Percentiles rank a stretch among this genome's conserved stretches.
Conservation (phyloP, 1,140 invertebrate genomes). For the Mactra quadrangularis region DNA sequence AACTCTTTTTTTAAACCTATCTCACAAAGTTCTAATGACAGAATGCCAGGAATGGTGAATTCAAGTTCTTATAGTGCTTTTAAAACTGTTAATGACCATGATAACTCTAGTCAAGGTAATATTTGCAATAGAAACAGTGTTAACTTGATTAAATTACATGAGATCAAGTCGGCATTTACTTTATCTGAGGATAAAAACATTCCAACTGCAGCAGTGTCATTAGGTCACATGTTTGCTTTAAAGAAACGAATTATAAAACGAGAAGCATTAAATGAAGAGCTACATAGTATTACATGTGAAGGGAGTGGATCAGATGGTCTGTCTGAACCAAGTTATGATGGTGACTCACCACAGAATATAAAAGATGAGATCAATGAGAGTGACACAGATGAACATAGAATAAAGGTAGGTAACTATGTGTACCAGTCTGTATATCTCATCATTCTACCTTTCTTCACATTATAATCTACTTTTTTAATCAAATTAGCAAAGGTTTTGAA, state of each 20-base stretch:
- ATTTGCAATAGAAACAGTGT: slow-evolving; percentile 14
- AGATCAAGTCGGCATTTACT: slow-evolving; percentile 52
- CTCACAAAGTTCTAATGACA: slow-evolving; percentile 5
- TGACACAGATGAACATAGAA: neutral
- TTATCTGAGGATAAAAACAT: slow-evolving; percentile 36
- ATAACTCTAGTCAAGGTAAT: slow-evolving; percentile 46
- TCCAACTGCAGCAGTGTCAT: slow-evolving; percentile 9
- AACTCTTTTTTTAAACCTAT: slow-evolving; percentile 43
- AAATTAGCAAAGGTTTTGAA: too few species aligned
- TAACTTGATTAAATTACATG: slow-evolving; percentile 43
- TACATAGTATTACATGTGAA: neutral
- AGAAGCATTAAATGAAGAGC: slow-evolving; percentile 39
- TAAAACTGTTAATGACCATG: slow-evolving; percentile 5
- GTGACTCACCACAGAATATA: slow-evolving; percentile 13
- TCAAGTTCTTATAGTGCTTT: neutral
- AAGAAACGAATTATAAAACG: slow-evolving; percentile 56
- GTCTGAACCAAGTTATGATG: slow-evolving; percentile 44
- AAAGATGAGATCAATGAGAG: neutral
- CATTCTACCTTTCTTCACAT: too few species aligned
- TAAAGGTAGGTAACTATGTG: neutral
- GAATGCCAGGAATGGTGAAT: neutral
- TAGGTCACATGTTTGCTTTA: slow-evolving; percentile 49
- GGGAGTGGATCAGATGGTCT: slow-evolving; percentile 15
- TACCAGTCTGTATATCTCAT: too few species aligned
- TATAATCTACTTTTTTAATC: too few species aligned